Evolutionary conservation across 1,140 invertebrate species (phyloP).

Genomic region (Planococcus citri): DNA sequence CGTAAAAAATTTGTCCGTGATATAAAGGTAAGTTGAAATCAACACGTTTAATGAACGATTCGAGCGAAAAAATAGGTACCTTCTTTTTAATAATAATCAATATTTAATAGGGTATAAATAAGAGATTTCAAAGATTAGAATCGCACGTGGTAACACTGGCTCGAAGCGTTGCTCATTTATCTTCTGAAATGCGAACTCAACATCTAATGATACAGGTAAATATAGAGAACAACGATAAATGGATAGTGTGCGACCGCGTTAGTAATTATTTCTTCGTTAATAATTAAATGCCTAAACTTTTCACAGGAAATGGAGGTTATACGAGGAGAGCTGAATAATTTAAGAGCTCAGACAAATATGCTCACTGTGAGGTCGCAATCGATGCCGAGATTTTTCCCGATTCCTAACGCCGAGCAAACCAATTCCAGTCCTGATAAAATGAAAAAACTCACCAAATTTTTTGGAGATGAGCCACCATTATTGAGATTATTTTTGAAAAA

Average conservation of each 20-base stretch:
- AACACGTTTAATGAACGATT: no score
- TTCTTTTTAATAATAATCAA: background rate
- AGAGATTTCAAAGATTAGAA: slow-evolving; percentile 77
- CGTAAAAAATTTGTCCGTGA: slow-evolving; percentile 57
- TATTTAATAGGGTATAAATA: slow-evolving; percentile 59
- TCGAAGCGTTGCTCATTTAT: slow-evolving; percentile 80
- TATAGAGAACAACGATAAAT: slow-evolving; percentile 6
- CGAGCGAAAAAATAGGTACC: no score
- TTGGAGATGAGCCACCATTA: slow-evolving; percentile 82
- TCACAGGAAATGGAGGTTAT: slow-evolving; percentile 72
- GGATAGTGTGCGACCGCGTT: no score
- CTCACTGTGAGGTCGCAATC: slow-evolving; percentile 39
- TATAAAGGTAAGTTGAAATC: slow-evolving; percentile 42
- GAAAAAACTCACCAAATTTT: slow-evolving; percentile 78
- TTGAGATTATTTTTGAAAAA: slow-evolving; percentile 80
- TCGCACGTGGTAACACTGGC: slow-evolving; percentile 85
- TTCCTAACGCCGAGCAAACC: slow-evolving; percentile 32
- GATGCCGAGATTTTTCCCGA: slow-evolving; percentile 30
- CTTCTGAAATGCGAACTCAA: slow-evolving; percentile 82
- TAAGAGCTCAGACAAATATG: slow-evolving; percentile 54
- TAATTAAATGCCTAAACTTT: background rate
- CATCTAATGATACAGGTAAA: slow-evolving; percentile 66
- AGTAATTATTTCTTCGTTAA: no score
- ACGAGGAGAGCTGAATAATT: slow-evolving; percentile 63
- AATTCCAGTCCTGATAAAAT: slow-evolving; percentile 65